Evolutionary conservation across 2,113 vertebrate genomes (phyloP), one percentile per base, ranked within the genome.

Genomic region (Crocuta crocuta): DNA sequence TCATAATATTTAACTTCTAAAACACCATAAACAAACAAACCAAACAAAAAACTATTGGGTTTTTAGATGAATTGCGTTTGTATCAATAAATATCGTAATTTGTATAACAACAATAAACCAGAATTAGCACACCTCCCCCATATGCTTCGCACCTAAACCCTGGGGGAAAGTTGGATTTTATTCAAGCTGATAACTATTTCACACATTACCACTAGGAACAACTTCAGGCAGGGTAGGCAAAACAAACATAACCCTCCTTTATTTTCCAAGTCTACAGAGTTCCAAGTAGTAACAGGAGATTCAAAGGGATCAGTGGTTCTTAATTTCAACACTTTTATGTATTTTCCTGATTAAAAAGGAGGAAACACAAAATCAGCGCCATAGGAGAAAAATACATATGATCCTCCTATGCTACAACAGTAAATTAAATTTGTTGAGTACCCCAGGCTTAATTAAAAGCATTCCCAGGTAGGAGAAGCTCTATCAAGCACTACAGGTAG

Each of bases 51-150:
- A 31, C 23, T 23, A 71, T 39, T 71, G 26, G 7, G 7, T 70
- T 96, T 96, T 90, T 65, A 93, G 16, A 65, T 70, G 45, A 88
- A 90, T 24, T 21, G 71, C 10, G 91, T 78, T 88, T 95, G 2
- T 89, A 93, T 95, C 78, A 89, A 53, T 74, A 95, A 92, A 53
- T 45, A 93, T 68, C 31, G 89, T 61, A 91, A 95, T 74, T 79
- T 83, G 28, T 71, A 76, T 10, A 84, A 68, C 35, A 92, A 83
- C 31, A 68, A 81, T 58, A 74, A 91, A 91, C 66, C 7, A 63
- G n/a, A 95, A 76, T 88, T 53, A 85, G 28, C 28, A 81, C 43
- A 90, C 35, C 24, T 89, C 53, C n/a, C 39, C 33, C 31, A 31
- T 68, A 74, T 12, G 33, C n/a, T 86, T 76, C 83, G 24, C 12